These are phyloP conservation scores for Chloropsis hardwickii DNA, from an alignment of 2,113 vertebrate species.

Conservation along the genomic window DNA sequence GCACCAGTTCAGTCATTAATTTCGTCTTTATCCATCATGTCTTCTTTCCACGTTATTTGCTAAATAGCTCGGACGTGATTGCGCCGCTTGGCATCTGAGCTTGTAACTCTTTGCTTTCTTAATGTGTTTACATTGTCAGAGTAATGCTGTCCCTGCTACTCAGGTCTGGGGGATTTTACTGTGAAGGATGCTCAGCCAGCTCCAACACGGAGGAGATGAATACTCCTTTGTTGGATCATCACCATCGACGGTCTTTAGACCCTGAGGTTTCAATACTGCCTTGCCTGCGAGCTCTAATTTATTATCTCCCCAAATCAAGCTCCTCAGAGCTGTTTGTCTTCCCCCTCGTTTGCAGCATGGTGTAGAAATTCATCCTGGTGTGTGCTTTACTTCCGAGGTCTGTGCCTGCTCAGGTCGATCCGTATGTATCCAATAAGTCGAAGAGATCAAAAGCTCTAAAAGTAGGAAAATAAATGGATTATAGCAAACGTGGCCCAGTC, in stretches of 20 bases:
- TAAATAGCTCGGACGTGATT: constrained; percentile 66
- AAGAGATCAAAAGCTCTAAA: background rate
- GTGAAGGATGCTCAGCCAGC: constrained; percentile 37
- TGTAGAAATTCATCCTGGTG: background rate
- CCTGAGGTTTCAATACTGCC: constrained; percentile 32
- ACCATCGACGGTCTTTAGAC: background rate
- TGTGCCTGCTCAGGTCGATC: background rate
- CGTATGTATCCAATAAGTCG: background rate
- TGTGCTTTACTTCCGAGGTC: background rate
- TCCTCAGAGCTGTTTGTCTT: constrained; percentile 42
- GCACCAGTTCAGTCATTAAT: constrained; percentile 65
- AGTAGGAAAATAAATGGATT: background rate
- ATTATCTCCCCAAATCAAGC: constrained; percentile 27
- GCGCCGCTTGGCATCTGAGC: constrained; percentile 36
- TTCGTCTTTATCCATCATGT: constrained; percentile 66
- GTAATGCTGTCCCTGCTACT: background rate
- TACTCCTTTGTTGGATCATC: constrained; percentile 29
- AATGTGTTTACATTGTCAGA: constrained; percentile 46
- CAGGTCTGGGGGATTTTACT: background rate
- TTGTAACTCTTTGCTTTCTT: constrained; percentile 61
- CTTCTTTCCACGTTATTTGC: constrained; percentile 67
- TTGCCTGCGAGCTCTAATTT: constrained; percentile 4
- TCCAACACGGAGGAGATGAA: constrained; percentile 6
- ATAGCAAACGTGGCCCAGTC: background rate
- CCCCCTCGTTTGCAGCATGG: background rate